Evolutionary conservation across 2,888 invertebrate species (phyloP), one percentile per base, ranked within the genome.

Genomic region (Limnephilus rhombicus): DNA sequence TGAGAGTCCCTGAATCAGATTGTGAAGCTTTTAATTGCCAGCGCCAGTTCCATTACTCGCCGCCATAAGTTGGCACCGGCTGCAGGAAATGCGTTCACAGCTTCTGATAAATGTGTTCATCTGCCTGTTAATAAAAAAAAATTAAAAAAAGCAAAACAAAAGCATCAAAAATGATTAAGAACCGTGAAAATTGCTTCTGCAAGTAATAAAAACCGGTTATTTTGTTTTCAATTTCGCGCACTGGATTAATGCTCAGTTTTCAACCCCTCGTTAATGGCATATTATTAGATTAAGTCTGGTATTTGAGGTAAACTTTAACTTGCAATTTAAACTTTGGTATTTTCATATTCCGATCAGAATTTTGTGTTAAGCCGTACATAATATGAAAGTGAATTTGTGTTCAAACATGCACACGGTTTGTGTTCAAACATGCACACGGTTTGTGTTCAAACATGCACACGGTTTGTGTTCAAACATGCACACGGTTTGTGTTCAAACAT

Each of bases 11-110:
- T 85, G 85, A 37, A 85, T 15, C 68, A 29, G 31, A 31, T 31
- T 53, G 29, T 18, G 18, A 87, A 87, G 87, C 53, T 87, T 87
- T 87, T 87, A 87, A 87, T 87, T 87, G 68, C 87, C 53, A 53
- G 87, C 18, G 37, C 87, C 3, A 53, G 24, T 53, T 49, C 87
- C n/a, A 87, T 87, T 87, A 87, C 34, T 68, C 31, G 87, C 49
- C 87, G 68, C 87, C 53, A 68, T 68, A 68, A 87, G 34, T 31
- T 68, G 87, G 87, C 87, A 24, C 68, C 87, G 68, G 87, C 87
- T 87, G 87, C 87, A 87, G 87, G 41, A 87, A 87, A 87, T 87
- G 87, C 68, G 53, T 87, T 87, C 68, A 53, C 53, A 87, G 53
- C 45, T 87, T 87, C 49, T 53, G 31, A 49, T 49, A 29, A 53